Evolutionary conservation across 2,113 vertebrate genomes (phyloP), one percentile per base, ranked within the genome.

Genomic region (Psettodes erumei): DNA sequence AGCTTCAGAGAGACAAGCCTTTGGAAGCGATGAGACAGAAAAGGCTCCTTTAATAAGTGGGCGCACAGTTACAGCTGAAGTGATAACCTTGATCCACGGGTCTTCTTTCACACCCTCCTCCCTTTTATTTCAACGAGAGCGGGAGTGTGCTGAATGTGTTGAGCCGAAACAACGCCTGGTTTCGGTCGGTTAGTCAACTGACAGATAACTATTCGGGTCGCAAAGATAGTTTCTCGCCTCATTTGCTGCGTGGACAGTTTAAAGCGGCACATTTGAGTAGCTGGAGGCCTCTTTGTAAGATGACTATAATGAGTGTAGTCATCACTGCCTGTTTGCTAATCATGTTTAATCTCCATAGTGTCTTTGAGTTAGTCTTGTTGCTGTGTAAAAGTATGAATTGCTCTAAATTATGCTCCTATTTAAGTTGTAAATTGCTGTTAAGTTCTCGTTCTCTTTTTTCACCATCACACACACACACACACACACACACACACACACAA

Each of bases 1-100:
- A 81, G 71, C 60, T 73, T 48, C 79, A 54, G 47, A 55, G 85
- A 69, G 25, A 68, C 87, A 81, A 88, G 71, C 79, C 56, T 72
- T 56, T 60, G 56, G 33, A 56, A 73, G 79, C 15, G 33, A 33
- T 32, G 48, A 71, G 67, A 28, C 35, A 77, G 73, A 87, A 86
- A 67, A 66, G 61, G 32, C 55, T 67, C 55, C 42, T 74, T 82
- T 67, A 85, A 28, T 53, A 8, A 37, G 30, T n/a, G 51, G 33
- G 53, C 10, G 27, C 56, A 64, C 10, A 21, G 43, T 66, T 64
- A 70, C 16, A 42, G n/a, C 38, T 48, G 10, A 35, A 61, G 56
- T 25, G 13, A 82, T 70, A 45, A 62, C 32, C 30, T 67, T 67
- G n/a, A 45, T 65, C 63, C 19, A 40, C 0, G 5, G 55, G 28